Conservation (phyloP, 2,797 vertebrate species). For the Aldrovandia affinis region DNA sequence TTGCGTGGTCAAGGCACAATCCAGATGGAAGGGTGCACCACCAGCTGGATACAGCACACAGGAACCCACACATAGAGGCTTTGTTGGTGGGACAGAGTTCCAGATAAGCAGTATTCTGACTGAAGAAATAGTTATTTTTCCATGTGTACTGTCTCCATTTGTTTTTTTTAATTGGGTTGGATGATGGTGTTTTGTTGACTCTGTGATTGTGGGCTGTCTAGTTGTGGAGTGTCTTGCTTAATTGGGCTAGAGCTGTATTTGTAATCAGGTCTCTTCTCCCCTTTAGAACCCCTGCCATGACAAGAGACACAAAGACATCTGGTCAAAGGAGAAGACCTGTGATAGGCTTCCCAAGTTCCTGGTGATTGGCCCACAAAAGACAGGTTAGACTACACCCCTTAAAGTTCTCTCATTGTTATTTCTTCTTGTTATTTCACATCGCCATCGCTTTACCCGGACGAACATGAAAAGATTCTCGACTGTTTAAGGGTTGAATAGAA, state of each 20-base stretch:
- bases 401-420: not conserved
- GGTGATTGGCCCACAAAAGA: conserved; percentile 86
- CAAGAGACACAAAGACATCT: conserved; percentile 87
- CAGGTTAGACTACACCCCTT: conserved; percentile 62
- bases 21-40: no score
- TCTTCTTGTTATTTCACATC: not conserved
- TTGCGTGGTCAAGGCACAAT: no score
- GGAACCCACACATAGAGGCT: no score
- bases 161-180: not conserved
- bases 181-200: not conserved
- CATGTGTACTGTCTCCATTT: no score
- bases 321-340: conserved; percentile 88
- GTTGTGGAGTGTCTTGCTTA: not conserved
- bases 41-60: no score
- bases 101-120: no score
- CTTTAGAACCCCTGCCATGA: conserved; percentile 85
- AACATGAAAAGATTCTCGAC: no score
- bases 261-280: conserved; percentile 5
- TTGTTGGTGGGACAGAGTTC: no score
- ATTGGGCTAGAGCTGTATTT: not conserved
- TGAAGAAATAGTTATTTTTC: no score
- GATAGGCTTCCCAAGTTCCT: conserved; percentile 86
- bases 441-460: not conserved
- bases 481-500: not conserved
- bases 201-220: not conserved